Evolutionary conservation across 1,140 invertebrate genomes (phyloP), one percentile per base, ranked within the genome.

Genomic region (Melanaphis sacchari): DNA sequence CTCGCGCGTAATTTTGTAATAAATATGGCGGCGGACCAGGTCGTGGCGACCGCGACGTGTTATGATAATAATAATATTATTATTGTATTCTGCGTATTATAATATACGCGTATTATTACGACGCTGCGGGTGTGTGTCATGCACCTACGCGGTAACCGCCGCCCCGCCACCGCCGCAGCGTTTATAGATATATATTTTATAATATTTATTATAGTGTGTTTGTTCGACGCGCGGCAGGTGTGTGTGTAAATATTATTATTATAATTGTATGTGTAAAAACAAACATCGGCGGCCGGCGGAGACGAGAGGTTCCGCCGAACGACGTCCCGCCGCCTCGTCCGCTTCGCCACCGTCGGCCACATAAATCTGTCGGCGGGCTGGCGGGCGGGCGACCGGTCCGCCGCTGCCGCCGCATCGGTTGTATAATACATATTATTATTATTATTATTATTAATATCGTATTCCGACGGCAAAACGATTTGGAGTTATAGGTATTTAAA

Each of bases 211-310:
- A 84, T 84, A 84, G 41, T 84, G 38, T 84, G 82, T 84, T 40
- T 26, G 82, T 84, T 40, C 38, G 36, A 84, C 38, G 82, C 82
- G 38, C 82, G 82, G 82, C 82, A 40, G 82, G 82, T 84, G 40
- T 84, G 38, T 84, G 82, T 84, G 38, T 84, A 84, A 40, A 40
- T 82, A 84, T 84, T 84, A 84, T 84, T 84, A 84, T 46, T n/a
- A 87, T 46, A n/a, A 87, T 87, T 43, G 41, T 43, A 46, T 43
- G 84, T n/a, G 41, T 24, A n/a, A 87, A 84, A 84, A 84, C 84
- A 87, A 87, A n/a, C 40, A 43, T n/a, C 40, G 84, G 41, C 38
- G 36, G 38, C 81, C 54, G 26, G 38, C 38, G 81, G 59, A 38
- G 36, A 38, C 15, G 46, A 46, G 46, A n/a, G 66, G 31, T 81